These are phyloP conservation scores for Odobenus rosmarus DNA, from an alignment of 2,113 vertebrate genomes.

Conservation along the genomic window DNA sequence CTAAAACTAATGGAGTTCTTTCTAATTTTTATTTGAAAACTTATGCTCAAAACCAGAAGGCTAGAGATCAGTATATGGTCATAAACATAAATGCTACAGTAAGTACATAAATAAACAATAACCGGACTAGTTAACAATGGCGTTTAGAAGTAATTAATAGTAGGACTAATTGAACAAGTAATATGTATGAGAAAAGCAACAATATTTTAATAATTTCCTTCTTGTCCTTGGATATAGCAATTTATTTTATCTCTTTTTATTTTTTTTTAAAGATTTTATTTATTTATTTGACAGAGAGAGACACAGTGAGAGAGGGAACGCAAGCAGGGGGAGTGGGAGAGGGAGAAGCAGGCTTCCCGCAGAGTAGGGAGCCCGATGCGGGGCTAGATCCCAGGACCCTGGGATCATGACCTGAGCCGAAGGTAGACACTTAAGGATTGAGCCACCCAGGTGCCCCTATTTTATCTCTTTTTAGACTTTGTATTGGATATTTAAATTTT, in stretches of 20 bases:
- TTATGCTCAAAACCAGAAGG: conserved; percentile 46
- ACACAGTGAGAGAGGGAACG: too few species aligned
- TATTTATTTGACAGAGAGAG: too few species aligned
- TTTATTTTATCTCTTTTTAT: conserved; percentile 12
- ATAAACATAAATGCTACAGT: neutral
- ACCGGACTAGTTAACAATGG: neutral
- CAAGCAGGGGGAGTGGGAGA: too few species aligned
- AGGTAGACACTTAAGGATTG: too few species aligned
- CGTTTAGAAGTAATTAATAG: neutral
- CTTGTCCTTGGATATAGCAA: neutral
- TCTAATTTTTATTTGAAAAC: conserved; percentile 47
- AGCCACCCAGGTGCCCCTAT: too few species aligned
- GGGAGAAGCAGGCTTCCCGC: too few species aligned
- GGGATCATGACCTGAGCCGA: too few species aligned
- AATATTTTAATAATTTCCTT: neutral
- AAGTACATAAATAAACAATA: conserved; percentile 17
- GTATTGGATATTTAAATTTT: neutral
- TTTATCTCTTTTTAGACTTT: neutral
- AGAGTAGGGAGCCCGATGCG: too few species aligned
- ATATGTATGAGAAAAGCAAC: neutral
- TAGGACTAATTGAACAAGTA: neutral
- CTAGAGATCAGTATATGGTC: neutral
- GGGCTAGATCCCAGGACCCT: too few species aligned
- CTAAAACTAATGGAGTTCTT: conserved; percentile 13
- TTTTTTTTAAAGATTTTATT: neutral